phyloP scores from a whole-genome alignment of 2,888 invertebrate genomes.

The Lasioglossum leucozonium region DNA sequence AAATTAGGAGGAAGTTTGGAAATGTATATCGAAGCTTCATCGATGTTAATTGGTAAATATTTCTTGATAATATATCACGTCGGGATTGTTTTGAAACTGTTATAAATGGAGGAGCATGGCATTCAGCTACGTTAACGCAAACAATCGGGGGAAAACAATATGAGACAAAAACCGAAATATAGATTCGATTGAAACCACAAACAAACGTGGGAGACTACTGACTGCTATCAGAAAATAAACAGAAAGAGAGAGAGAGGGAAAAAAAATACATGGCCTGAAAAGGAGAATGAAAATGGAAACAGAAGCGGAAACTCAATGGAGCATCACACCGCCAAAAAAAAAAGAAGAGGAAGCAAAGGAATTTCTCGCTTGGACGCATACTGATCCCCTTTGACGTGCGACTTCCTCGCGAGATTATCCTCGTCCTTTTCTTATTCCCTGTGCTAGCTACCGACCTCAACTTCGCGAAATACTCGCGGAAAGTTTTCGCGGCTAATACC shows the following conservation, averaged over 20 bases:
- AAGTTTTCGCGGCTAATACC: slow-evolving; percentile 33
- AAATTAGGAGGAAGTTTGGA: too few species aligned
- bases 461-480: slow-evolving; percentile 37
- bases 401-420: slow-evolving; percentile 48
- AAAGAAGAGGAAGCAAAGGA: slow-evolving; percentile 39
- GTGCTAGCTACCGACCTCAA: slow-evolving; percentile 7
- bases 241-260: neutral
- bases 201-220: neutral
- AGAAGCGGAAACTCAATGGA: slow-evolving; percentile 8
- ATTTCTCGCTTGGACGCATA: slow-evolving; percentile 59
- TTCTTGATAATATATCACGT: neutral
- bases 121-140: neutral
- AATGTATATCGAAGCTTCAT: too few species aligned
- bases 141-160: neutral
- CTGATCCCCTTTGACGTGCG: slow-evolving; percentile 57
- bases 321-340: slow-evolving; percentile 32
- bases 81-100: neutral
- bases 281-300: slow-evolving; percentile 34
- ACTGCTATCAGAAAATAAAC: slow-evolving; percentile 14
- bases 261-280: slow-evolving; percentile 18
- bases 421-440: slow-evolving; percentile 22
- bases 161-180: neutral
- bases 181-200: neutral
- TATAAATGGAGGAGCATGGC: neutral
- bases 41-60: neutral